Conservation (phyloP, 2,113 vertebrate species). For the Mus spicilegus region DNA sequence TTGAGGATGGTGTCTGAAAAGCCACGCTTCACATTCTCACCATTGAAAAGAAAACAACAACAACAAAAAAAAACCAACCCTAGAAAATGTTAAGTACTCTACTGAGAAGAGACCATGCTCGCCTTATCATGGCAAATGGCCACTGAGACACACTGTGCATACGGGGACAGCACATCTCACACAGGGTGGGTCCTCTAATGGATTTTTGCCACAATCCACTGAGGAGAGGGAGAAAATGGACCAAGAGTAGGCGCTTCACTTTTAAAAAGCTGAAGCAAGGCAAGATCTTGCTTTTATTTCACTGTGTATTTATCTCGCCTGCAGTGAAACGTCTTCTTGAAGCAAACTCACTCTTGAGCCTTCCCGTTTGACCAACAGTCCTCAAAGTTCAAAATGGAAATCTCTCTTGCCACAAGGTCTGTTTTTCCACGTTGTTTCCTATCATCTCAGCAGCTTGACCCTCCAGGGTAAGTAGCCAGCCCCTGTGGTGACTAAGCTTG, state of each 20-base stretch:
- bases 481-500: not conserved
- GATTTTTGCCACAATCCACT: conserved; percentile 68
- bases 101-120: conserved; percentile 57
- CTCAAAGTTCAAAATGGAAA: conserved; percentile 82
- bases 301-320: conserved; percentile 72
- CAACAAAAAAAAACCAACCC: conserved; percentile 9
- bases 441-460: not conserved
- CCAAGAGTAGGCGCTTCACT: conserved; percentile 67
- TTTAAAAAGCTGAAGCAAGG: conserved; percentile 65
- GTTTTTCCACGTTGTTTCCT: not conserved
- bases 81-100: conserved; percentile 79
- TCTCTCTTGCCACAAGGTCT: conserved; percentile 18
- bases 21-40: conserved; percentile 69
- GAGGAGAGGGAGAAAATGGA: conserved; percentile 63
- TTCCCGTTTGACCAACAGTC: conserved; percentile 80
- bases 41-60: conserved; percentile 47
- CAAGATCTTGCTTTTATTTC: conserved; percentile 68
- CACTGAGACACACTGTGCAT: conserved; percentile 63
- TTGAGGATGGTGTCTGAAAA: conserved; percentile 76
- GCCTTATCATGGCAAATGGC: conserved; percentile 68
- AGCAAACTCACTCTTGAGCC: conserved; percentile 78
- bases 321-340: conserved; percentile 73
- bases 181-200: conserved; percentile 62
- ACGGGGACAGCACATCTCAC: conserved; percentile 61
- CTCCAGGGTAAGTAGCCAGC: conserved; percentile 14